Percentiles rank a stretch among this genome's conserved stretches.
phyloP scores from a whole-genome alignment of 1,140 invertebrate genomes.

The Drosophila parvula region DNA sequence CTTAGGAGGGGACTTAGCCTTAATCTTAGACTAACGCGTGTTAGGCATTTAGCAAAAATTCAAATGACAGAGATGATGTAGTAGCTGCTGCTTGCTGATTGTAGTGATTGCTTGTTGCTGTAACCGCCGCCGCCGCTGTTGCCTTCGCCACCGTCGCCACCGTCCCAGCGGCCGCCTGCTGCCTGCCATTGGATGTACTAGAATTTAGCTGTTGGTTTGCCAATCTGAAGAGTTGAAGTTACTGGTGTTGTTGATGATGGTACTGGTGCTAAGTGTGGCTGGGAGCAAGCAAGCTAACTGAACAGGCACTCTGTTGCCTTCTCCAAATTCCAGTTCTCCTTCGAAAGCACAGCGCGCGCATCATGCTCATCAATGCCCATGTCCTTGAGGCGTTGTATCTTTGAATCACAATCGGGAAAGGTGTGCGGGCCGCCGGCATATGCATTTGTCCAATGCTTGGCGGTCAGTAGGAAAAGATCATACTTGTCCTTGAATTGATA shows the following conservation, averaged over 20 bases:
- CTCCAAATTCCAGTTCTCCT: slow-evolving; percentile 95
- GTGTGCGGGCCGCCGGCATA: slow-evolving; percentile 94
- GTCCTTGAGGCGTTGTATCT: slow-evolving; percentile 92
- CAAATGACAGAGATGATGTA: slow-evolving; percentile 3
- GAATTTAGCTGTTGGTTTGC: slow-evolving; percentile 31
- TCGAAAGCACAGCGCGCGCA: slow-evolving; percentile 93
- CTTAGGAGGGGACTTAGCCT: slow-evolving; percentile 8
- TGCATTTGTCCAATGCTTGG: slow-evolving; percentile 96
- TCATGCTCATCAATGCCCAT: slow-evolving; percentile 95
- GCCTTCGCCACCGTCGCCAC: not conserved
- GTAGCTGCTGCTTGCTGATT: slow-evolving; percentile 10
- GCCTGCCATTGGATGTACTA: slow-evolving; percentile 11
- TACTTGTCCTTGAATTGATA: slow-evolving; percentile 96
- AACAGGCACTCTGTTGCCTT: slow-evolving; percentile 94
- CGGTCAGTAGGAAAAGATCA: slow-evolving; percentile 94
- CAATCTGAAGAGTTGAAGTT: slow-evolving; percentile 23
- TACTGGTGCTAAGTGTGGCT: slow-evolving; percentile 5
- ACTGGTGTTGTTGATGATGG: slow-evolving; percentile 15
- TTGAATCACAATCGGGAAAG: slow-evolving; percentile 91
- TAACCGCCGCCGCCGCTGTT: not conserved
- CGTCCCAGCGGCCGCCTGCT: not conserved
- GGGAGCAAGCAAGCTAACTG: slow-evolving; percentile 87
- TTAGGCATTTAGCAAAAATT: slow-evolving; percentile 21
- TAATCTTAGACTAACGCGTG: slow-evolving; percentile 17
- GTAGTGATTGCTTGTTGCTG: slow-evolving; percentile 23